Evolutionary conservation across 2,888 invertebrate species (phyloP), one percentile per base, ranked within the genome.

Genomic region (Allygus modestus): DNA sequence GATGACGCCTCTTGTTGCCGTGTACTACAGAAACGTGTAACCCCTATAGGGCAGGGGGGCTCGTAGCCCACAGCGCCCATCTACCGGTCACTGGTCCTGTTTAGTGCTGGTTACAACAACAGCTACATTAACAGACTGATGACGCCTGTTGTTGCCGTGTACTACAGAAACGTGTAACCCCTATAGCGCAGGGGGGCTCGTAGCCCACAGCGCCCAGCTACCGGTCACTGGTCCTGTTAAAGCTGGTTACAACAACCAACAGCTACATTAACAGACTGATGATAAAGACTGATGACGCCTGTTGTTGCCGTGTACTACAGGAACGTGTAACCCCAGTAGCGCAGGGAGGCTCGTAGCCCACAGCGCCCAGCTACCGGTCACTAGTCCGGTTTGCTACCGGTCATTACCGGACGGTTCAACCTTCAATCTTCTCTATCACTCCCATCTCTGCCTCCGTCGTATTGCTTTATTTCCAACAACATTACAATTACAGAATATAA

Each of bases 401-500:
- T 77, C 77, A 77, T 77, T 77, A 77, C 77, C 51, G 46, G 28
- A 37, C 41, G 41, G 37, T 51, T 77, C 77, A 77, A 77, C 77
- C 77, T 77, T 77, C 77, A 77, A 77, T 77, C 77, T 77, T 51
- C 77, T 46, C 77, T 51, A 77, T 43, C 51, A 51, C 46, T 77
- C 46, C 77, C 46, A 43, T 46, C 51, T 46, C 37, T 17, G 11
- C 31, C 20, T 26, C 11, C 46, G 43, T 46, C 71, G 41, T 71
- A 71, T 71, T 71, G 71, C 71, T 71, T 71, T 71, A 71, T 71
- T 71, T 71, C 41, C 71, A 71, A 71, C 71, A 51, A 77, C 77
- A 77, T 77, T 77, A 77, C 77, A 77, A 77, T 77, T 77, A 77
- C 77, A 46, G 77, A 77, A 77, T 77, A 51, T 77, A 77, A 77